Conservation (phyloP, 2,888 invertebrate species). For the Horisme vitalbata region DNA sequence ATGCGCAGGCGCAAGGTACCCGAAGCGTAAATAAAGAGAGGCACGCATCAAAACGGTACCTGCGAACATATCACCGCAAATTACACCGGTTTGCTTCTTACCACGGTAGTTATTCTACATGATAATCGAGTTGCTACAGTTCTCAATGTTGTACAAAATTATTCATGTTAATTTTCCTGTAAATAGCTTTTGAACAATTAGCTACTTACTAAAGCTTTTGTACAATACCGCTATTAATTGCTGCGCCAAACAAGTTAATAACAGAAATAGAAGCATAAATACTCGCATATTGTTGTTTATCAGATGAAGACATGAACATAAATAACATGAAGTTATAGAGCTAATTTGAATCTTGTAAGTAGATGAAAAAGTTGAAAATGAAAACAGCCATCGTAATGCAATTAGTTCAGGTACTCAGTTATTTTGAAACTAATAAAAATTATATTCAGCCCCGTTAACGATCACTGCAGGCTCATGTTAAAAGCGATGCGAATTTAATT, state of each 20-base stretch:
- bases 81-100: constrained; percentile 14
- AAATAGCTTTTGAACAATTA: background rate
- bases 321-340: too few species aligned
- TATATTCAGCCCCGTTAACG: constrained; percentile 22
- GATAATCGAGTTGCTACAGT: constrained; percentile 1
- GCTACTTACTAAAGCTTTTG: too few species aligned
- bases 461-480: constrained; percentile 16
- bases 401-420: background rate
- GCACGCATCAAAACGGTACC: constrained; percentile 38
- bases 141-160: background rate
- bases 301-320: too few species aligned
- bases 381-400: background rate
- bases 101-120: constrained; percentile 6
- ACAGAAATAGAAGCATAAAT: background rate
- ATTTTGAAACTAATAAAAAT: background rate
- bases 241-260: too few species aligned
- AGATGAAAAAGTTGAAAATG: background rate
- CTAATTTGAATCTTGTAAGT: too few species aligned
- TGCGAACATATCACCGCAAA: constrained; percentile 25
- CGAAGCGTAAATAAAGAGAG: constrained; percentile 47
- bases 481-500: constrained; percentile 43
- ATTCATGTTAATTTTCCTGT: background rate
- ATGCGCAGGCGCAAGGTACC: constrained; percentile 27
- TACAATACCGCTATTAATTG: too few species aligned
- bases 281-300: background rate